Evolutionary conservation across 2,113 vertebrate genomes (phyloP).

Genomic region (Cathartes aura): DNA sequence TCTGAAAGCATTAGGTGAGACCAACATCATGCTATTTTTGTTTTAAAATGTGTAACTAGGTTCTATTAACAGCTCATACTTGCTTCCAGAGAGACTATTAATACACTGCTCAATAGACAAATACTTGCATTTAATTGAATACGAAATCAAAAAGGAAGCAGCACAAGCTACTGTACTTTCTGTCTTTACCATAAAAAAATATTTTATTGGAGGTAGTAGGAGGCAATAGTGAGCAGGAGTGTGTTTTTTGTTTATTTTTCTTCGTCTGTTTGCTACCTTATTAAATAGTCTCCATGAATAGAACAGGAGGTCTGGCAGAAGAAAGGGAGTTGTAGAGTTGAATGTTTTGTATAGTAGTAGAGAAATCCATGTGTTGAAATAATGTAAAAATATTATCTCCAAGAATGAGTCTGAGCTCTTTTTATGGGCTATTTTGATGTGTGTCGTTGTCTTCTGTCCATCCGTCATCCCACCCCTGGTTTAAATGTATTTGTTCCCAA

Average conservation of each 20-base stretch:
- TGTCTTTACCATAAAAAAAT: background rate
- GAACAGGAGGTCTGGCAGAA: background rate
- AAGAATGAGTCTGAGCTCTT: background rate
- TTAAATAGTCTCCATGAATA: background rate
- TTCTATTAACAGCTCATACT: background rate
- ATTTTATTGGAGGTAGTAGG: background rate
- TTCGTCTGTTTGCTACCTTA: background rate
- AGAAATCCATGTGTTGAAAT: background rate
- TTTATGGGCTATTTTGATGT: background rate
- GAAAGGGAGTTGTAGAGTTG: background rate
- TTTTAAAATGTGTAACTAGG: background rate
- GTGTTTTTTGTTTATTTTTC: background rate
- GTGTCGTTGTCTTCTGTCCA: background rate
- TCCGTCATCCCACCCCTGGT: accelerated
- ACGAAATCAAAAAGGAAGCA: background rate
- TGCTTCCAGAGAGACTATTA: background rate
- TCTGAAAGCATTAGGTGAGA: background rate
- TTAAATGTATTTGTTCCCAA: background rate
- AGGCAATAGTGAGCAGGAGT: background rate
- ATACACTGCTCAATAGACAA: background rate
- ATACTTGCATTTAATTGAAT: background rate
- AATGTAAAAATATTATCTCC: background rate
- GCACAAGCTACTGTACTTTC: background rate
- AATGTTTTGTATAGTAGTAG: background rate
- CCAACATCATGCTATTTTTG: background rate